phyloP scores from a whole-genome alignment of 2,797 vertebrate genomes.

The Enteromius treurensis region DNA sequence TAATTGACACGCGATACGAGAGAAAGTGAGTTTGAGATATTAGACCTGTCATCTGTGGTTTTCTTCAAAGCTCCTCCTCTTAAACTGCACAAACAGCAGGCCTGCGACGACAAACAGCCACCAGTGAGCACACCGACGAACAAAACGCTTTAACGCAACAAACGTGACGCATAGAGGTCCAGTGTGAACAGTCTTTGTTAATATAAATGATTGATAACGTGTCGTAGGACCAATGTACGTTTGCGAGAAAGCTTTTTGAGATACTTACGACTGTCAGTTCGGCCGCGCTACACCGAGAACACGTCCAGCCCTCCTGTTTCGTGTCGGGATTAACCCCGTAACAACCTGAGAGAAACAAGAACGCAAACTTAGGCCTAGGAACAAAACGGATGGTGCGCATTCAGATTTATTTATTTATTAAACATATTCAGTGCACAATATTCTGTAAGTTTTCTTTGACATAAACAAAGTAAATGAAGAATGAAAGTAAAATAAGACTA shows the following conservation, averaged over 20 bases:
- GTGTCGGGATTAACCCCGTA: conserved; percentile 88
- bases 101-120: conserved; percentile 71
- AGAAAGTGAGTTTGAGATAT: conserved; percentile 50
- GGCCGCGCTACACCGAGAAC: conserved; percentile 85
- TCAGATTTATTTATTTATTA: neutral
- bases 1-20: neutral
- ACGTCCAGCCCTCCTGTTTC: conserved; percentile 85
- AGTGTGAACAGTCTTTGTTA: neutral
- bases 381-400: neutral
- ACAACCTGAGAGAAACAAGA: conserved; percentile 79
- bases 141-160: neutral
- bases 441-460: neutral
- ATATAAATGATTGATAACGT: neutral
- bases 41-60: conserved; percentile 88
- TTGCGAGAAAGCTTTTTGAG: neutral
- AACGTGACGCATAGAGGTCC: too few species aligned
- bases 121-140: neutral
- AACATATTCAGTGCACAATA: too few species aligned
- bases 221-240: neutral
- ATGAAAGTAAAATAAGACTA: neutral
- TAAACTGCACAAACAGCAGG: conserved; percentile 94
- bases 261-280: conserved; percentile 87
- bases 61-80: conserved; percentile 92
- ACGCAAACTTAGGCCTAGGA: neutral
- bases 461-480: neutral